phyloP scores from a whole-genome alignment of 92 coral and sea anemone species.

The Palythoa grandis region DNA sequence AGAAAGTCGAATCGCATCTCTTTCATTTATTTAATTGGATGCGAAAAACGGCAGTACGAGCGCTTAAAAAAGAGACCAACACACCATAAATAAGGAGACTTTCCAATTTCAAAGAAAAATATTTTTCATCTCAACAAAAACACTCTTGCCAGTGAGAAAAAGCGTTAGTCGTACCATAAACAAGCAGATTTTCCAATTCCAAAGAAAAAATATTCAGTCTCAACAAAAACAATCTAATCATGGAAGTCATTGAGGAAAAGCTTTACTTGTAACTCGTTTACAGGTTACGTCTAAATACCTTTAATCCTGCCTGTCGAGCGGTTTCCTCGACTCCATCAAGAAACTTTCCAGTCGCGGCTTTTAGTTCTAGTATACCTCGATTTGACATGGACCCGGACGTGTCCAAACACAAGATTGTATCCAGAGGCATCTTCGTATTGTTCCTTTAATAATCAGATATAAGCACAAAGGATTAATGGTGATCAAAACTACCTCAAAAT shows the following conservation, averaged over 20 bases:
- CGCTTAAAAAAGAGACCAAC: no score
- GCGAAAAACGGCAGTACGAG: no score
- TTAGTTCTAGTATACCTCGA: conserved; percentile 68
- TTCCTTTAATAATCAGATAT: background rate
- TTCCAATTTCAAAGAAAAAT: no score
- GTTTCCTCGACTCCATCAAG: conserved; percentile 77
- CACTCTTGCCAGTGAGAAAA: background rate
- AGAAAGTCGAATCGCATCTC: no score
- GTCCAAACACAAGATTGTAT: conserved; percentile 73
- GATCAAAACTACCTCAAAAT: no score
- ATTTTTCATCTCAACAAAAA: no score
- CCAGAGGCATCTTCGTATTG: conserved; percentile 62
- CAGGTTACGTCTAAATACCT: conserved; percentile 29
- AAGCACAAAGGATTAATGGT: background rate
- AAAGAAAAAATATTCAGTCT: no score
- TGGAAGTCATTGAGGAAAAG: background rate
- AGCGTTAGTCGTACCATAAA: no score
- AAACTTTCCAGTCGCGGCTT: conserved; percentile 64
- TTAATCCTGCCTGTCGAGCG: conserved; percentile 65
- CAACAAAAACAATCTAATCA: background rate
- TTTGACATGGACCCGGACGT: conserved; percentile 78
- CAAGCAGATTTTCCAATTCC: no score
- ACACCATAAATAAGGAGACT: no score
- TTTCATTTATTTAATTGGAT: no score
- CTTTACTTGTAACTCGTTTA: background rate